These are phyloP conservation scores for Speoplatyrhinus poulsoni DNA, from an alignment of 2,113 vertebrate genomes.

Conservation along the genomic window DNA sequence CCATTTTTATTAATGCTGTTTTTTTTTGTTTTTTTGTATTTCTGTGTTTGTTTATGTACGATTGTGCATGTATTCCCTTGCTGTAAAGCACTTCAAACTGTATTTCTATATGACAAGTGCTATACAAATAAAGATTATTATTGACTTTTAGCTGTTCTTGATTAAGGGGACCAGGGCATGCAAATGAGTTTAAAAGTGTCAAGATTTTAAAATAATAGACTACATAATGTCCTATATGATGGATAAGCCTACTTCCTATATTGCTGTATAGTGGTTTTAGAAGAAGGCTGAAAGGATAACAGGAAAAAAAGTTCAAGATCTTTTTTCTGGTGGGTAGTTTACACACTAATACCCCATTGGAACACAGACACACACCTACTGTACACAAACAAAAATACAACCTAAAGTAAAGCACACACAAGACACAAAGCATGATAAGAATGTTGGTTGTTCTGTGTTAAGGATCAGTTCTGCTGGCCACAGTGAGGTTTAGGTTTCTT, in stretches of 20 bases:
- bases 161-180: background rate
- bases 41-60: no score
- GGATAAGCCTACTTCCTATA: background rate
- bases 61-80: no score
- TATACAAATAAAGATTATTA: no score
- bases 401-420: no score
- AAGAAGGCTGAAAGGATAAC: constrained; percentile 3
- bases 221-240: background rate
- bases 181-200: constrained; percentile 27
- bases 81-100: no score
- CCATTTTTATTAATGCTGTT: no score
- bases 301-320: background rate
- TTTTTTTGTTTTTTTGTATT: no score
- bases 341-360: background rate
- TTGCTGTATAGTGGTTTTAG: background rate
- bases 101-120: no score
- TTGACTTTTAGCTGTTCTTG: background rate
- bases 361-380: background rate
- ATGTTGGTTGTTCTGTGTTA: no score
- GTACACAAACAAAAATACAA: background rate
- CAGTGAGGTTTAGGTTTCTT: no score
- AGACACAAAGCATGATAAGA: no score
- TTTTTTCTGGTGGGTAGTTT: background rate
- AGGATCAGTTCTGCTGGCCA: no score
- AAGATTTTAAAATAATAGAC: background rate